Conservation (phyloP, 2,113 vertebrate genomes). For the Laterallus jamaicensis region DNA sequence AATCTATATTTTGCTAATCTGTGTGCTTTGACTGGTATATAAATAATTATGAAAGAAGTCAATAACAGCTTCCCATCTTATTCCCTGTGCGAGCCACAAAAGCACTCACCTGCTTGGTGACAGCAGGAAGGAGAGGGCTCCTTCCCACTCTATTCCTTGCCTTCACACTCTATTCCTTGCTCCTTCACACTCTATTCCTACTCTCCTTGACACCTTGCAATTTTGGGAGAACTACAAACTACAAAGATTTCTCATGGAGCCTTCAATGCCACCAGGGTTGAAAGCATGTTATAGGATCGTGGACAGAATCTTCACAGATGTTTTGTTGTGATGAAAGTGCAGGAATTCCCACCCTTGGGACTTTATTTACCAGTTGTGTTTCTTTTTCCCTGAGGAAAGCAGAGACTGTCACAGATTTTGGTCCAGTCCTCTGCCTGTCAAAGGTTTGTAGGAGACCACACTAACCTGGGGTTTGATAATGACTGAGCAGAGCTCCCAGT, state of each 20-base stretch:
- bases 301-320: background rate
- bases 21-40: background rate
- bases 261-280: background rate
- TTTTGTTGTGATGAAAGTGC: background rate
- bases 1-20: background rate
- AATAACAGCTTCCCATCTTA: background rate
- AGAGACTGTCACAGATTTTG: background rate
- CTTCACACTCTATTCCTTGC: background rate
- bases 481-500: background rate
- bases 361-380: background rate
- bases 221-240: background rate
- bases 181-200: background rate
- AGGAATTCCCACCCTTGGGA: background rate
- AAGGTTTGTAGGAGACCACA: background rate
- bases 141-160: background rate
- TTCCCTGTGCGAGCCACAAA: background rate
- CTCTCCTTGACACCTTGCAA: background rate
- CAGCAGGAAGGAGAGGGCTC: background rate
- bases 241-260: background rate
- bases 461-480: background rate
- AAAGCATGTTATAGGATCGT: rapidly evolving
- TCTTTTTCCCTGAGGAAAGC: background rate
- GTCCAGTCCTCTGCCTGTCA: background rate
- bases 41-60: background rate
- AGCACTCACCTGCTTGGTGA: rapidly evolving